Conservation (phyloP, 2,888 invertebrate species). For the Smittia sp. region DNA sequence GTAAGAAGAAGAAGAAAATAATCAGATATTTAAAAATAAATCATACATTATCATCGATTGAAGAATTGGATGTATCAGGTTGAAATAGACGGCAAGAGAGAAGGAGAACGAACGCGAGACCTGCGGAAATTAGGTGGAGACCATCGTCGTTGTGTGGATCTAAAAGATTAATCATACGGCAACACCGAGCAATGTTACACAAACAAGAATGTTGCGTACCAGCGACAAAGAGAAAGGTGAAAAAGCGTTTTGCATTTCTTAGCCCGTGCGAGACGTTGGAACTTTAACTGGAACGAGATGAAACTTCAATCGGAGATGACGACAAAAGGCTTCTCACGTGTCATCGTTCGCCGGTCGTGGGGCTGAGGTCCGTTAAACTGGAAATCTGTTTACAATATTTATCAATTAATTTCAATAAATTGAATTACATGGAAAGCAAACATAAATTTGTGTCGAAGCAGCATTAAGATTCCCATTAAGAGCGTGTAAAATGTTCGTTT, state of each 20-base stretch:
- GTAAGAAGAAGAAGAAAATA: conserved; percentile 8
- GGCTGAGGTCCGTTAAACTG: neutral
- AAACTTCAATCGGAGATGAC: neutral
- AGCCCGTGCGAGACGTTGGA: neutral
- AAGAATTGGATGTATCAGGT: conserved; percentile 29
- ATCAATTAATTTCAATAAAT: conserved; percentile 30
- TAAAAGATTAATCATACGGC: conserved; percentile 13
- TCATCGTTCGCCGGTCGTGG: neutral
- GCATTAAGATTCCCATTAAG: conserved; percentile 26
- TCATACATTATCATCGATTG: conserved; percentile 31
- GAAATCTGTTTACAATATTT: conserved; percentile 4
- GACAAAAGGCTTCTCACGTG: conserved; percentile 2
- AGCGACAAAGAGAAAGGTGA: conserved; percentile 27
- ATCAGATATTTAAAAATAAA: conserved; percentile 33
- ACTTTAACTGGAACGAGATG: neutral
- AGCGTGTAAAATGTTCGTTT: conserved; percentile 31
- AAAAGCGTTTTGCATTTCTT: conserved; percentile 6
- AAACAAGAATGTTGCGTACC: conserved; percentile 29
- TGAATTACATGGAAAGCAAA: conserved; percentile 29
- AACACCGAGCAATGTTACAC: conserved; percentile 17
- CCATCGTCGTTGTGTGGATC: neutral
- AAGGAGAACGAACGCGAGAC: neutral
- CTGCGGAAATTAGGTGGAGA: neutral
- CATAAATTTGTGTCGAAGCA: conserved; percentile 21
- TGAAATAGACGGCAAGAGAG: conserved; percentile 8